These are phyloP conservation scores for Scaptomyza polygonia DNA, from an alignment of 2,888 invertebrate genomes.

Conservation along the genomic window DNA sequence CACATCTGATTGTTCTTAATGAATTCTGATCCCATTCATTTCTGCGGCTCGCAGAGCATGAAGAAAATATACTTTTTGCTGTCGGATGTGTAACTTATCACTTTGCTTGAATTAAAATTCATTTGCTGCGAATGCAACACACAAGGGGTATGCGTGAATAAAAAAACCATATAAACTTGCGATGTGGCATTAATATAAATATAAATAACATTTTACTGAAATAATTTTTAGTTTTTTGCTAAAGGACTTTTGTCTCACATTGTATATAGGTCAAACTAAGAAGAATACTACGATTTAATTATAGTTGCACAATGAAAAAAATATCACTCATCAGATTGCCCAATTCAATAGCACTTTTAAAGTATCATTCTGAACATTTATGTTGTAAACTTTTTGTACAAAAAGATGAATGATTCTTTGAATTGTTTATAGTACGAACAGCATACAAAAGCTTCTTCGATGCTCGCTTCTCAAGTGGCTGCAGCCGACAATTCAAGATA, in stretches of 20 bases:
- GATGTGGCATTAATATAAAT: background rate
- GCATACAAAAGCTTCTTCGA: conserved; percentile 10
- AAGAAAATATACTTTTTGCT: conserved; percentile 40
- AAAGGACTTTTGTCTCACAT: background rate
- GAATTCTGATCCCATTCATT: conserved; percentile 72
- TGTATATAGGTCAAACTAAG: conserved; percentile 54
- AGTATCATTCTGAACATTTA: conserved; percentile 20
- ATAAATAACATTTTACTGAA: background rate
- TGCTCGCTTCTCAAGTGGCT: conserved; percentile 64
- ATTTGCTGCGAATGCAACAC: conserved; percentile 58
- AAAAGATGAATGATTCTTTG: conserved; percentile 76
- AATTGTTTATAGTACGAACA: conserved; percentile 66
- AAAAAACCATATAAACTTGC: background rate
- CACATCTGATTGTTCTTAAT: conserved; percentile 75
- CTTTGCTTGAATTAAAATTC: conserved; percentile 75
- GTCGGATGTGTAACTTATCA: conserved; percentile 70
- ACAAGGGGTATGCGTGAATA: conserved; percentile 32
- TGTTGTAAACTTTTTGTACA: conserved; percentile 16
- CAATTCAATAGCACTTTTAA: conserved; percentile 52
- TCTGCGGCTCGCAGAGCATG: conserved; percentile 59
- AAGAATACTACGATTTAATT: conserved; percentile 9
- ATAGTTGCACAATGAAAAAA: conserved; percentile 19
- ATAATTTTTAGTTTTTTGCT: background rate
- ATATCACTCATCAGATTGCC: conserved; percentile 68
- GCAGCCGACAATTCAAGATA: conserved; percentile 69